phyloP scores from a whole-genome alignment of 2,888 invertebrate genomes.

The Pycnomerus fuliginosus region DNA sequence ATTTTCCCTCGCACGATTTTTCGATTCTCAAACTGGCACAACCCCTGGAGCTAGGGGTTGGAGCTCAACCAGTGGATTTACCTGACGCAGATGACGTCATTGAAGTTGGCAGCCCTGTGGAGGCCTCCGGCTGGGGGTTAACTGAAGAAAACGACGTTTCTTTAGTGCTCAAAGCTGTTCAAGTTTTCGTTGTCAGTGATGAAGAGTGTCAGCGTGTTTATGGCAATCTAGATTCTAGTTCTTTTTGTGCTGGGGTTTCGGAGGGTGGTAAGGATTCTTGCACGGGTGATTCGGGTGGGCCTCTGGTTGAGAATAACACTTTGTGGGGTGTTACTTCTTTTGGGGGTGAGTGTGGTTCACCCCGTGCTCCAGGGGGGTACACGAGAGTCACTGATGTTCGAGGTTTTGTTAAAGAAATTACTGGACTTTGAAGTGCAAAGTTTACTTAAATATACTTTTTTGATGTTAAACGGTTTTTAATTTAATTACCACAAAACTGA shows the following conservation, averaged over 20 bases:
- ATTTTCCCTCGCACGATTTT: constrained; percentile 11
- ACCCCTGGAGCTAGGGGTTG: constrained; percentile 1
- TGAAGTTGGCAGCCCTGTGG: constrained; percentile 1
- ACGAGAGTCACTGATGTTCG: too few relatives aligned
- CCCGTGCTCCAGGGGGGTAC: too few relatives aligned
- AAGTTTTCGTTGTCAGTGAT: constrained; percentile 22
- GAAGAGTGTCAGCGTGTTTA: constrained; percentile 25
- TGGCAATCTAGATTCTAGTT: too few relatives aligned
- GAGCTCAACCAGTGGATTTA: constrained; percentile 4
- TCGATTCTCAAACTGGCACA: constrained; percentile 7
- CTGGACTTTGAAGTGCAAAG: too few relatives aligned
- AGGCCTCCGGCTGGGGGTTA: constrained; percentile 30
- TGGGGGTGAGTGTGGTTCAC: too few relatives aligned
- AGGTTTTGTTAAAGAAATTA: too few relatives aligned
- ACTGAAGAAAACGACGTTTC: constrained; percentile 10
- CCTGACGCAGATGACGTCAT: constrained; percentile 1
- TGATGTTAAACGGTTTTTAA: too few relatives aligned
- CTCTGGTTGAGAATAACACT: constrained; percentile 23
- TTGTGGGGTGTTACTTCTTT: constrained; percentile 24
- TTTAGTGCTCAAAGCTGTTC: constrained; percentile 21
- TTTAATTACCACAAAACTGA: too few relatives aligned
- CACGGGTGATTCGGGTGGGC: constrained; percentile 43
- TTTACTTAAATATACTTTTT: too few relatives aligned
- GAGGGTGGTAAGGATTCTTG: constrained; percentile 58
- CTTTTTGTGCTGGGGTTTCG: constrained; percentile 58